Percentiles rank a stretch among this genome's conserved stretches.
Evolutionary conservation across 2,113 vertebrate genomes (phyloP).

Genomic region (Neomonachus schauinslandi): DNA sequence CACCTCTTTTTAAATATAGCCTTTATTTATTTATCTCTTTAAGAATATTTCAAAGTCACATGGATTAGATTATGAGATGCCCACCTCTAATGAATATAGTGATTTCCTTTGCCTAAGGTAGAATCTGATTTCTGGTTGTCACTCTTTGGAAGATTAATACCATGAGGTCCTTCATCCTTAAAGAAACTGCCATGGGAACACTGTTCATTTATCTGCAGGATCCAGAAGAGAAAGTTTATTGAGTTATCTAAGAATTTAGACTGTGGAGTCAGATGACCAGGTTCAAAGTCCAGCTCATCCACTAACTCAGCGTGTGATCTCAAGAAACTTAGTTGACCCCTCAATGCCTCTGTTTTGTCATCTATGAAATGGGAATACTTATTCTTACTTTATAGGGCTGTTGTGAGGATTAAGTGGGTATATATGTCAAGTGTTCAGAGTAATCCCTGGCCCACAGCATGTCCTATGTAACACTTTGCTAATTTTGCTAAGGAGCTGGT

Average conservation of each 20-base stretch:
- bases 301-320: neutral
- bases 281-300: neutral
- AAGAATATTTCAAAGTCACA: neutral
- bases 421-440: neutral
- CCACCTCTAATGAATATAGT: neutral
- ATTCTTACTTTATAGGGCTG: neutral
- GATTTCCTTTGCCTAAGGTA: neutral
- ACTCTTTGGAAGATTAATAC: neutral
- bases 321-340: too few species aligned
- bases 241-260: neutral
- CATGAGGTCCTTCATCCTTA: neutral
- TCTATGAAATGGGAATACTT: neutral
- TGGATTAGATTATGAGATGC: neutral
- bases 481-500: neutral
- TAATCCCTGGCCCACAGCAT: neutral
- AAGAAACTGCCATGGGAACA: neutral
- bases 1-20: neutral
- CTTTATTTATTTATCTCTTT: conserved; percentile 6
- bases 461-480: neutral
- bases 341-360: neutral
- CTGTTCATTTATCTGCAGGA: neutral
- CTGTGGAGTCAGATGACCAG: neutral
- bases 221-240: neutral
- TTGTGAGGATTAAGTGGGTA: neutral
- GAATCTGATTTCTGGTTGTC: neutral